Conservation (phyloP, 2,113 vertebrate genomes). For the Brienomyrus brachyistius region DNA sequence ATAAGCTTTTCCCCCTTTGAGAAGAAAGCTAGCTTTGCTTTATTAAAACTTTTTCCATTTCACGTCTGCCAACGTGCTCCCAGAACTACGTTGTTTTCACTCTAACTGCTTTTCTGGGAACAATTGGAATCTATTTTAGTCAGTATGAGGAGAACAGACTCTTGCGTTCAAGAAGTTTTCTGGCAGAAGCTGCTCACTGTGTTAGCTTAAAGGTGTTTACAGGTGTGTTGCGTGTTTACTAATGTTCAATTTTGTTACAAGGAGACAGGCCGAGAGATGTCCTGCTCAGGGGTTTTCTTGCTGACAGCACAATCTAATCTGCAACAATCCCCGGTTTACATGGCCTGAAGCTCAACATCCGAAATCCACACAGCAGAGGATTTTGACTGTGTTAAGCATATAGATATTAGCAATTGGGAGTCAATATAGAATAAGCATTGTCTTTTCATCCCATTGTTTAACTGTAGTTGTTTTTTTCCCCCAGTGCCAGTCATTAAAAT, state of each 20-base stretch:
- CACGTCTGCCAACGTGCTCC: constrained; percentile 23
- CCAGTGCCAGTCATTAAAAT: background rate
- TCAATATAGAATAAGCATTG: background rate
- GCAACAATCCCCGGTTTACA: background rate
- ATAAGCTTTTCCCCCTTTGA: constrained; percentile 26
- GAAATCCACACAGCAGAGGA: background rate
- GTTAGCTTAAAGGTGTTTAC: background rate
- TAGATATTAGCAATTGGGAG: background rate
- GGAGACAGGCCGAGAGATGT: background rate
- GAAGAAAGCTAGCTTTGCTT: background rate
- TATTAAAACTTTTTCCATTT: constrained; percentile 34
- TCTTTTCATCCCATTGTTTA: background rate
- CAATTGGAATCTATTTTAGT: background rate
- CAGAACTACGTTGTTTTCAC: constrained; percentile 29
- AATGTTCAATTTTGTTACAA: background rate
- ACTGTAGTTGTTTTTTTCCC: background rate
- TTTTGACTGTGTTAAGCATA: background rate
- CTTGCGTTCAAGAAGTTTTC: background rate
- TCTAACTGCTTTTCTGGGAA: constrained; percentile 8
- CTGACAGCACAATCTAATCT: background rate
- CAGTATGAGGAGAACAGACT: background rate
- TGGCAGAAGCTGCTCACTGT: background rate
- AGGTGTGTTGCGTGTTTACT: background rate
- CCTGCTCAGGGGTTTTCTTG: background rate
- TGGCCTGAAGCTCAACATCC: background rate